A percentile compares a stretch with the other conserved stretches of the same genome.
Evolutionary conservation across 1,140 invertebrate species (phyloP).

Genomic region (Papilio polyxenes): DNA sequence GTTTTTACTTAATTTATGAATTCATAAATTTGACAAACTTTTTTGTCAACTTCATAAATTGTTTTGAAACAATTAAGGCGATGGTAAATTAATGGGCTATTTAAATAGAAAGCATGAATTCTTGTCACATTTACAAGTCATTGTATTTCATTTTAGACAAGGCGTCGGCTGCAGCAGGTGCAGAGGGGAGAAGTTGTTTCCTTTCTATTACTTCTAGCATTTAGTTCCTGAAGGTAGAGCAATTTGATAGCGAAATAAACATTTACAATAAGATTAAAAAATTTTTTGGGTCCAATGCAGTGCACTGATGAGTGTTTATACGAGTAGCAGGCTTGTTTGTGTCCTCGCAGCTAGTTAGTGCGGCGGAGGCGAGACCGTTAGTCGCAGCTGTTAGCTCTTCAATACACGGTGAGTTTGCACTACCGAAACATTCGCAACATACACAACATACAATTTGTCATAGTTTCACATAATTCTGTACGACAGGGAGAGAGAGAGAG

Average conservation of each 20-base stretch:
- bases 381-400: background rate
- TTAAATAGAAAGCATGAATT: background rate
- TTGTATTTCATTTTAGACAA: no score
- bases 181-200: background rate
- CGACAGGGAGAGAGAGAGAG: no score
- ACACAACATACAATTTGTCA: no score
- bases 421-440: no score
- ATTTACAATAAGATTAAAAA: background rate
- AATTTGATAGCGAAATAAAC: conserved; percentile 11
- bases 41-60: background rate
- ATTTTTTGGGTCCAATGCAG: background rate
- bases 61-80: background rate
- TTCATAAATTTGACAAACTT: background rate
- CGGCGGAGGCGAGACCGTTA: background rate
- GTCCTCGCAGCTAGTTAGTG: background rate
- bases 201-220: background rate
- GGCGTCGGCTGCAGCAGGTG: background rate
- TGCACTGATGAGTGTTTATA: background rate
- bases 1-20: no score
- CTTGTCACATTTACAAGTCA: background rate
- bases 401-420: no score
- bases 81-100: background rate
- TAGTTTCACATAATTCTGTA: no score
- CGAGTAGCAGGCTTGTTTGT: background rate
- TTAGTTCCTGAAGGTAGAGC: background rate